Evolutionary conservation across 2,113 vertebrate genomes (phyloP).

Genomic region (Cryptomyrus ogoouensis): DNA sequence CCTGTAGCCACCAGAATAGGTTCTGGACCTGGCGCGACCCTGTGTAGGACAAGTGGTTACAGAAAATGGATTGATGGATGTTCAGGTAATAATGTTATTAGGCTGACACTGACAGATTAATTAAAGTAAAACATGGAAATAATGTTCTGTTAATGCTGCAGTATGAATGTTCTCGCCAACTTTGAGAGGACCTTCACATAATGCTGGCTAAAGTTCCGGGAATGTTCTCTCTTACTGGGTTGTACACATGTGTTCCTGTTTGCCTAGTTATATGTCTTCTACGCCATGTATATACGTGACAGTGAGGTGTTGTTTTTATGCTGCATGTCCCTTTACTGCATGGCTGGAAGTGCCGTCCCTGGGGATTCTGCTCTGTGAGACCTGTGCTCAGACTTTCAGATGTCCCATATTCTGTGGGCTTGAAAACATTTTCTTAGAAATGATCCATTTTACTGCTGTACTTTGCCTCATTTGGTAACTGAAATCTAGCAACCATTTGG

Average conservation of each 20-base stretch:
- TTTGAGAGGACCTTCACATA: background rate
- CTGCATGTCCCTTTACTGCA: constrained; percentile 42
- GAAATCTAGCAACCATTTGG: constrained; percentile 49
- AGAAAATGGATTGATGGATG: no score
- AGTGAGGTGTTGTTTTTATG: background rate
- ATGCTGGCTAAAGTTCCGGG: background rate
- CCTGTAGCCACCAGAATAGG: no score
- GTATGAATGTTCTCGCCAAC: background rate
- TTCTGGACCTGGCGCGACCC: no score
- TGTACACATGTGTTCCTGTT: background rate
- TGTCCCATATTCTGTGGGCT: constrained; percentile 54
- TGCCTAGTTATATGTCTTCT: background rate
- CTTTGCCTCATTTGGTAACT: constrained; percentile 34
- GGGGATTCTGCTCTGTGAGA: constrained; percentile 46
- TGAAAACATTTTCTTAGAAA: constrained; percentile 49
- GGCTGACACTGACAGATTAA: background rate
- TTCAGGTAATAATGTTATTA: background rate
- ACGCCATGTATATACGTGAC: background rate
- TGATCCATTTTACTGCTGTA: background rate
- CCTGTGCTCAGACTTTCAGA: constrained; percentile 45
- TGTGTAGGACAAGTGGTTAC: no score
- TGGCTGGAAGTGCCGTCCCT: constrained; percentile 33
- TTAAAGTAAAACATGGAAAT: background rate
- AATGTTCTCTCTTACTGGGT: background rate
- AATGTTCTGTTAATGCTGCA: background rate